Conservation (phyloP, 2,797 vertebrate genomes). For the Hapalemur alaotrensis region DNA sequence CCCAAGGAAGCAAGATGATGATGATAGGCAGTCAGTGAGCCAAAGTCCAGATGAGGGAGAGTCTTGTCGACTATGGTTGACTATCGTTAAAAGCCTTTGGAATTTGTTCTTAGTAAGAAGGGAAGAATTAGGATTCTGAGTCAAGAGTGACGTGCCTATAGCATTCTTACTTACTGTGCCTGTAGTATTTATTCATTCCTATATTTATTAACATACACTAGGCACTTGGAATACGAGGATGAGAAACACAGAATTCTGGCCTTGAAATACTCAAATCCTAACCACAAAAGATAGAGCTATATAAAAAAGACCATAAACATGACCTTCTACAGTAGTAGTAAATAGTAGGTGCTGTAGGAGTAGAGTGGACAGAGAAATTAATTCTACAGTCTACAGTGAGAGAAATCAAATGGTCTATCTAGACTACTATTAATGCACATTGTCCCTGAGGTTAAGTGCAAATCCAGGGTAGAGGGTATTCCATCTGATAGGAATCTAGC, state of each 20-base stretch:
- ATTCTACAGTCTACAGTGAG: background rate
- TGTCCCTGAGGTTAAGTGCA: background rate
- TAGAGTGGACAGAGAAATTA: slow-evolving; percentile 16
- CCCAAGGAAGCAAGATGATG: background rate
- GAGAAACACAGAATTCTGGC: background rate
- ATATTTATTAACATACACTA: background rate
- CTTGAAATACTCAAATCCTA: background rate
- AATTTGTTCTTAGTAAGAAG: slow-evolving; percentile 28
- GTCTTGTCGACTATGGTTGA: background rate
- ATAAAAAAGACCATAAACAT: background rate
- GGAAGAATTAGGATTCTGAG: slow-evolving; percentile 3
- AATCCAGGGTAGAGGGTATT: background rate
- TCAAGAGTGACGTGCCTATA: background rate
- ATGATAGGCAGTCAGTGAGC: background rate
- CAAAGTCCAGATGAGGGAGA: background rate
- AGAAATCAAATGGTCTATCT: background rate
- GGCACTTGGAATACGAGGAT: background rate
- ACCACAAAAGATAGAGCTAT: background rate
- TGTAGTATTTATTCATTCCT: background rate
- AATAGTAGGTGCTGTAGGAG: background rate
- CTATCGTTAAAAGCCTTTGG: background rate
- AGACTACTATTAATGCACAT: background rate
- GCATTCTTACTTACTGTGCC: background rate
- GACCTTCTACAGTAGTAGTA: background rate
- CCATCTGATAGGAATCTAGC: background rate